These are phyloP conservation scores for Polylopha cassiicola DNA, from an alignment of 2,888 invertebrate genomes.

Conservation along the genomic window DNA sequence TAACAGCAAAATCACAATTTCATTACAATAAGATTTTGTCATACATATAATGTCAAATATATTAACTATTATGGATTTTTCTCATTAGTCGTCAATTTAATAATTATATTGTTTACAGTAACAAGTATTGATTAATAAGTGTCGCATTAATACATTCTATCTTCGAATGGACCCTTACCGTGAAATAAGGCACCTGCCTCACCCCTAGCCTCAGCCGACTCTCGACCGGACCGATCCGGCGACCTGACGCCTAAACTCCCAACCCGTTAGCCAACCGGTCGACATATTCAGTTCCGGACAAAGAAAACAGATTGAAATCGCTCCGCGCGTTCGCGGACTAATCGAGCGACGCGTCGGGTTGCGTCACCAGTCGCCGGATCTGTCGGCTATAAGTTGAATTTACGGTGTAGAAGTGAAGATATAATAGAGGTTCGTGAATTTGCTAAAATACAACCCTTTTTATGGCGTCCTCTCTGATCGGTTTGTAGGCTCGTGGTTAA, in stretches of 20 bases:
- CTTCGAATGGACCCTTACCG: conserved; percentile 47
- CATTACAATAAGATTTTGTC: no score
- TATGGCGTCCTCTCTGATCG: conserved; percentile 37
- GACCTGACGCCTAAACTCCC: conserved; percentile 38
- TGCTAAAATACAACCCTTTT: conserved; percentile 56
- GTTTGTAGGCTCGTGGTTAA: conserved; percentile 19
- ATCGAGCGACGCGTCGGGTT: conserved; percentile 35
- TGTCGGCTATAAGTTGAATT: conserved; percentile 64
- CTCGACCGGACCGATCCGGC: conserved; percentile 39
- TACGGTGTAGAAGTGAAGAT: conserved; percentile 67
- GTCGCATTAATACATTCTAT: conserved; percentile 47
- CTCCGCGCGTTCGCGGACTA: conserved; percentile 34
- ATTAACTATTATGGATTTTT: no score
- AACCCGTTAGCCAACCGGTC: conserved; percentile 44
- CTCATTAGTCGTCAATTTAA: no score
- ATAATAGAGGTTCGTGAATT: conserved; percentile 68
- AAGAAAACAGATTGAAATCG: conserved; percentile 69
- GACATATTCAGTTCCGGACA: conserved; percentile 49
- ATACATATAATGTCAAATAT: no score
- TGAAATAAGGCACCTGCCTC: conserved; percentile 52
- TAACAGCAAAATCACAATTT: no score
- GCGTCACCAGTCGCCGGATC: conserved; percentile 40
- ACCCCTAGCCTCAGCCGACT: conserved; percentile 34
- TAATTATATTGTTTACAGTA: conserved; percentile 27
- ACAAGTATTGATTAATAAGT: conserved; percentile 32